These are phyloP conservation scores for Glaucidium brasilianum DNA, from an alignment of 2,113 vertebrate genomes.

Conservation along the genomic window DNA sequence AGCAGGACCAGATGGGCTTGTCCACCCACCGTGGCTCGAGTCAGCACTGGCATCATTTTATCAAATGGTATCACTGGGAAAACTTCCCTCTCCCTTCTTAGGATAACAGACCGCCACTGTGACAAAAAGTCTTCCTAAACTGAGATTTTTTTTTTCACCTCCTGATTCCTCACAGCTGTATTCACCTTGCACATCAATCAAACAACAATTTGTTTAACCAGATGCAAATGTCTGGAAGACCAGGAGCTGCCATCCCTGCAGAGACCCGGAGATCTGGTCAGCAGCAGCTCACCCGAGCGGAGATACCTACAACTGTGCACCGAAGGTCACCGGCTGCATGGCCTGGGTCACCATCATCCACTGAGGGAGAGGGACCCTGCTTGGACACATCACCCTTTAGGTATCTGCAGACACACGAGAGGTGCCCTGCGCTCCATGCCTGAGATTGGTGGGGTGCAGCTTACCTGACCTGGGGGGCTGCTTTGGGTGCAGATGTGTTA, in stretches of 20 bases:
- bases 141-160: neutral
- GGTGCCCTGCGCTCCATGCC: neutral
- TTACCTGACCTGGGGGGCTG: neutral
- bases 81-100: neutral
- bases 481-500: neutral
- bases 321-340: neutral
- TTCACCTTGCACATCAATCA: neutral
- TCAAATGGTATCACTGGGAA: neutral
- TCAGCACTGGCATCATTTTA: rapidly evolving
- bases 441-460: neutral
- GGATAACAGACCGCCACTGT: neutral
- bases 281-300: neutral
- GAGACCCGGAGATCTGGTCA: neutral
- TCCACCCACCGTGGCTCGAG: neutral
- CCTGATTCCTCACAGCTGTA: too few relatives aligned
- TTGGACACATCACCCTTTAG: neutral
- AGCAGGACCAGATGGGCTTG: neutral
- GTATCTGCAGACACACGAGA: neutral
- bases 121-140: neutral
- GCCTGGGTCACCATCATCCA: neutral
- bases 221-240: neutral
- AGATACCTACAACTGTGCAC: neutral
- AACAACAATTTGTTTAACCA: rapidly evolving
- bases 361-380: neutral
- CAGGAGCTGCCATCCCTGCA: neutral